phyloP scores from a whole-genome alignment of 2,797 vertebrate species.

The Eutrigla gurnardus region DNA sequence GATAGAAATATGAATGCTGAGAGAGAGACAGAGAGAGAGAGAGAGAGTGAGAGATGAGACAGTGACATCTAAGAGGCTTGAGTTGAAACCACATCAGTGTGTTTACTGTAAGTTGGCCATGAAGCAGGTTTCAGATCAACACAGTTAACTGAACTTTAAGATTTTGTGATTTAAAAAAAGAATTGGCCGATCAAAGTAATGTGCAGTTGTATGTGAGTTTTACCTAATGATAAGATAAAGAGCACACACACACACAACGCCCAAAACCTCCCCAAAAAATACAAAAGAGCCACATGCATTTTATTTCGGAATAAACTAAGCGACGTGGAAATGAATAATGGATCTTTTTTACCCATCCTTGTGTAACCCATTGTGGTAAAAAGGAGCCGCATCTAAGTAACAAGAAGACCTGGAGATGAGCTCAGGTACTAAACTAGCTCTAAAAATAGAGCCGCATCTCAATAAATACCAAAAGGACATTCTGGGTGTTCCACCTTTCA shows the following conservation, averaged over 20 bases:
- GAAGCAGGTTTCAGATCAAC: background rate
- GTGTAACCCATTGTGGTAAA: conserved; percentile 3
- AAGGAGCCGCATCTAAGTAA: background rate
- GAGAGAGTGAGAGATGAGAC: conserved; percentile 6
- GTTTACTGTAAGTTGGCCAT: background rate
- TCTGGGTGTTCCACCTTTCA: conserved; percentile 45
- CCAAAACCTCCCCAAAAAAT: conserved; percentile 33
- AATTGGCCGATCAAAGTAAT: background rate
- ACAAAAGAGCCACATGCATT: conserved; percentile 47
- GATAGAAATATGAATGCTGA: background rate
- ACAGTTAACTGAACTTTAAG: background rate
- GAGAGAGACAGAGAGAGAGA: conserved; percentile 11
- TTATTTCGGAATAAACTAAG: conserved; percentile 40
- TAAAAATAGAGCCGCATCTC: conserved; percentile 58
- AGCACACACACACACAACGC: too few relatives aligned
- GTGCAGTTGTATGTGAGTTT: background rate
- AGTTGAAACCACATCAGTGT: background rate
- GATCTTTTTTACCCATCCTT: conserved; percentile 22
- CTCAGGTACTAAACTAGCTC: conserved; percentile 14
- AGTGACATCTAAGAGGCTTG: background rate
- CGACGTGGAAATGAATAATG: conserved; percentile 22
- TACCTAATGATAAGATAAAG: background rate
- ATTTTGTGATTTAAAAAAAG: background rate
- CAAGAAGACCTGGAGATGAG: conserved; percentile 1
- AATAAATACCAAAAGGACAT: conserved; percentile 40